These are phyloP conservation scores for Dryobota labecula DNA, from an alignment of 2,888 invertebrate species.

Conservation along the genomic window DNA sequence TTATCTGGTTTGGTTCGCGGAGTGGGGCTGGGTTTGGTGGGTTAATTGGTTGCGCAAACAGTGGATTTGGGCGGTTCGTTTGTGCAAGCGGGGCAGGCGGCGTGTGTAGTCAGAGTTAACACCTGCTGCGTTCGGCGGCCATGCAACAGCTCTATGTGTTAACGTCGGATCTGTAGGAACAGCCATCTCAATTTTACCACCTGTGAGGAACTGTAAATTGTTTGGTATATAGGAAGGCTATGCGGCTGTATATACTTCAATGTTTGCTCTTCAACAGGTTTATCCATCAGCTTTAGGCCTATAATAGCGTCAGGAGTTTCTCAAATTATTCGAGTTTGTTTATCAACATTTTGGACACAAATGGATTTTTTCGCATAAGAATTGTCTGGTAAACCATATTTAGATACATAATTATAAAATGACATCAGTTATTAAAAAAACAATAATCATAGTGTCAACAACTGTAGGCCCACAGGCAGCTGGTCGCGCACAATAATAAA, in stretches of 20 bases:
- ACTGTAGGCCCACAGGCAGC: conserved; percentile 37
- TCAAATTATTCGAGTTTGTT: not conserved
- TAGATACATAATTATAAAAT: conserved; percentile 16
- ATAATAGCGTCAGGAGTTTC: conserved; percentile 16
- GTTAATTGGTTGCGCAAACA: conserved; percentile 84
- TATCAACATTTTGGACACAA: not conserved
- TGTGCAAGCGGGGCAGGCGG: conserved; percentile 78
- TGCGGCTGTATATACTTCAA: conserved; percentile 37
- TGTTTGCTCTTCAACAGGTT: conserved; percentile 50
- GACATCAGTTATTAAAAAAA: conserved; percentile 13
- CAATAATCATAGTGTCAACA: conserved; percentile 27
- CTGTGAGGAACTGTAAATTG: conserved; percentile 77
- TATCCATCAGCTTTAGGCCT: conserved; percentile 32
- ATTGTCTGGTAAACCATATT: not conserved
- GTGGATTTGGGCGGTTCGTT: conserved; percentile 87
- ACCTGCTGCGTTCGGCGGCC: conserved; percentile 84
- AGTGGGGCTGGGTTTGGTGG: conserved; percentile 72
- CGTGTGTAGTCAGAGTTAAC: conserved; percentile 81
- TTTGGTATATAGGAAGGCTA: conserved; percentile 69
- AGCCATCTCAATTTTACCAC: conserved; percentile 77
- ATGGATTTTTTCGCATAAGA: not conserved
- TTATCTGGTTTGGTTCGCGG: conserved; percentile 73
- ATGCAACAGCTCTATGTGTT: conserved; percentile 80
- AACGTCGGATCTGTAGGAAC: conserved; percentile 74
- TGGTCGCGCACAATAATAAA: conserved; percentile 70